Percentiles rank a stretch among this genome's conserved stretches.
These are phyloP conservation scores for Phaetusa simplex DNA, from an alignment of 2,113 vertebrate species.

Conservation along the genomic window DNA sequence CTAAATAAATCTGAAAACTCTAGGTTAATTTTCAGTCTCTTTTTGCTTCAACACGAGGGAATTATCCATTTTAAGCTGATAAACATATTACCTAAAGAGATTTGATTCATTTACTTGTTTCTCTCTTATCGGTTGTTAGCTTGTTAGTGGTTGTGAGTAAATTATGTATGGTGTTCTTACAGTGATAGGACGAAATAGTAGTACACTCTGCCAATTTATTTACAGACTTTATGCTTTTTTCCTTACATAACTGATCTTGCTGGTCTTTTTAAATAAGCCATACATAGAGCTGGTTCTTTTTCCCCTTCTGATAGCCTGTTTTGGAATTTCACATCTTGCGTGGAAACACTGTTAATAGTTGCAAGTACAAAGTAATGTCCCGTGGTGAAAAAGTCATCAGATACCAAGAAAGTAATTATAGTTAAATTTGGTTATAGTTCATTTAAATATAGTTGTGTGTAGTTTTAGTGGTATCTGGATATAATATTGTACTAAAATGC, in stretches of 20 bases:
- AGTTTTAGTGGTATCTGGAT: not conserved
- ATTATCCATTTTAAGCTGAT: not conserved
- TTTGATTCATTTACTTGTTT: not conserved
- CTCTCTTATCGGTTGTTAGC: not conserved
- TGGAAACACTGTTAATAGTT: not conserved
- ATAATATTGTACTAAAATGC: not conserved
- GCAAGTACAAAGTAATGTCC: not conserved
- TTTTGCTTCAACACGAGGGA: not conserved
- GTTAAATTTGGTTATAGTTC: not conserved
- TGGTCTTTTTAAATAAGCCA: not conserved
- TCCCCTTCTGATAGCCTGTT: not conserved
- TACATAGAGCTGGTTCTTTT: fast-evolving
- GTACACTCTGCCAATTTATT: not conserved
- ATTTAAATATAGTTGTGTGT: not conserved
- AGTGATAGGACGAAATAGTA: not conserved
- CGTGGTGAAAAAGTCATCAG: not conserved
- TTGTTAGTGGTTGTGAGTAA: not conserved
- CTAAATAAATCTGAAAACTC: not conserved
- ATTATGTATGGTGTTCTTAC: not conserved
- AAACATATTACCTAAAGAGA: not conserved
- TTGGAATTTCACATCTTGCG: not conserved
- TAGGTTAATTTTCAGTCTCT: not conserved
- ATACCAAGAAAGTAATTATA: not conserved
- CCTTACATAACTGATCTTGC: not conserved
- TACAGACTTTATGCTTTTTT: not conserved